Conservation (phyloP, 2,888 invertebrate species). For the Dynastes grantii region DNA sequence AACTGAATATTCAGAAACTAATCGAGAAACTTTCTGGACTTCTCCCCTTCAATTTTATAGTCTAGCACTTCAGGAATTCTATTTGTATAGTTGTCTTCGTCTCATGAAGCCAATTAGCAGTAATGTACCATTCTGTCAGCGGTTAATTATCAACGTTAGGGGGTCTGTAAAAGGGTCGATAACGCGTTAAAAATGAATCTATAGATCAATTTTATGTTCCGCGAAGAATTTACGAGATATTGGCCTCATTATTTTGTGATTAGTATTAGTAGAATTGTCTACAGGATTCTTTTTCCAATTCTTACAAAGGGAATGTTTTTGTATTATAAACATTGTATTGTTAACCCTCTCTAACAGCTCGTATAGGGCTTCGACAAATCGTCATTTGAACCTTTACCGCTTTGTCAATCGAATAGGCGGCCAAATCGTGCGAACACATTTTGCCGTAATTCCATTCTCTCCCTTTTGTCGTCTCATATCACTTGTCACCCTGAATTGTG, state of each 20-base stretch:
- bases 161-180: constrained; percentile 50
- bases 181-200: constrained; percentile 51
- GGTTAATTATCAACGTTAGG: constrained; percentile 57
- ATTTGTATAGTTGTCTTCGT: constrained; percentile 56
- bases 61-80: constrained; percentile 51
- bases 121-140: constrained; percentile 59
- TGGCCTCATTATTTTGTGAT: background rate
- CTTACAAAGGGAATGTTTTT: background rate
- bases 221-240: background rate
- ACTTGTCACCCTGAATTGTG: constrained; percentile 62
- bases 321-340: background rate
- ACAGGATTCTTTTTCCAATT: background rate
- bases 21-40: constrained; percentile 8
- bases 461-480: constrained; percentile 64
- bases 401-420: constrained; percentile 59
- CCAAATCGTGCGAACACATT: constrained; percentile 58
- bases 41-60: constrained; percentile 36
- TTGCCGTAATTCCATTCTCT: constrained; percentile 62
- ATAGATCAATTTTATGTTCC: constrained; percentile 45
- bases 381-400: constrained; percentile 57
- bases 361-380: constrained; percentile 55
- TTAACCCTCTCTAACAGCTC: constrained; percentile 24
- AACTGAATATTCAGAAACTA: constrained; percentile 20
- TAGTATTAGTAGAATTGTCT: background rate
- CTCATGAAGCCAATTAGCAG: constrained; percentile 58